Evolutionary conservation across 2,113 vertebrate species (phyloP).

Genomic region (Varanus salvator): DNA sequence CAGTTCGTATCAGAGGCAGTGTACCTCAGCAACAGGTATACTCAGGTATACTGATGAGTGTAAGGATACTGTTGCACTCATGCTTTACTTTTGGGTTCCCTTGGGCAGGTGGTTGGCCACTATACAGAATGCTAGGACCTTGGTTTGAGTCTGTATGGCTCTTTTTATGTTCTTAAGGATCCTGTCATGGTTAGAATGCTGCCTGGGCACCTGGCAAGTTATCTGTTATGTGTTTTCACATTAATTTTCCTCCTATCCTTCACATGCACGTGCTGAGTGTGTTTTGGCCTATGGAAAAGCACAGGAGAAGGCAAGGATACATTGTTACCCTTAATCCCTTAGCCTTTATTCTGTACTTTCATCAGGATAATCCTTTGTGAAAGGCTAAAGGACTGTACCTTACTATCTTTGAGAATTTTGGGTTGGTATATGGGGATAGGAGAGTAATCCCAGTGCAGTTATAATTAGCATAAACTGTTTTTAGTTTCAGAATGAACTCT

Average conservation of each 20-base stretch:
- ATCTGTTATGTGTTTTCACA: background rate
- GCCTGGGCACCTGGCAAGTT: background rate
- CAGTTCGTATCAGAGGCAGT: too few relatives aligned
- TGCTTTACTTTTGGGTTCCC: too few relatives aligned
- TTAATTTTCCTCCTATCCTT: background rate
- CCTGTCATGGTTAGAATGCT: background rate
- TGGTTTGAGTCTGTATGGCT: too few relatives aligned
- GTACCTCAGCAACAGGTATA: too few relatives aligned
- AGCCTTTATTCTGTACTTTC: background rate
- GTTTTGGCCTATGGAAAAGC: background rate
- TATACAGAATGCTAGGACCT: too few relatives aligned
- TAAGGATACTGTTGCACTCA: too few relatives aligned
- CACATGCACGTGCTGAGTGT: background rate
- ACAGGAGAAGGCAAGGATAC: background rate
- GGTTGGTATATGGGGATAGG: slow-evolving; percentile 55
- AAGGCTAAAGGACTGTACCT: slow-evolving; percentile 46
- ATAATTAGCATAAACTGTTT: slow-evolving; percentile 38
- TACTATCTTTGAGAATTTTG: slow-evolving; percentile 63
- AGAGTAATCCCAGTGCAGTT: slow-evolving; percentile 51
- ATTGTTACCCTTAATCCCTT: background rate
- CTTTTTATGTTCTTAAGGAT: too few relatives aligned
- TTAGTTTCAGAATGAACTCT: slow-evolving; percentile 42
- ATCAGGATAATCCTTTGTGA: background rate
- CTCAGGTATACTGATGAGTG: too few relatives aligned
- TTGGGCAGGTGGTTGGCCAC: too few relatives aligned